Base-by-base conservation (phyloP, 2,888 invertebrate genomes). In the Cinara cedri region DNA sequence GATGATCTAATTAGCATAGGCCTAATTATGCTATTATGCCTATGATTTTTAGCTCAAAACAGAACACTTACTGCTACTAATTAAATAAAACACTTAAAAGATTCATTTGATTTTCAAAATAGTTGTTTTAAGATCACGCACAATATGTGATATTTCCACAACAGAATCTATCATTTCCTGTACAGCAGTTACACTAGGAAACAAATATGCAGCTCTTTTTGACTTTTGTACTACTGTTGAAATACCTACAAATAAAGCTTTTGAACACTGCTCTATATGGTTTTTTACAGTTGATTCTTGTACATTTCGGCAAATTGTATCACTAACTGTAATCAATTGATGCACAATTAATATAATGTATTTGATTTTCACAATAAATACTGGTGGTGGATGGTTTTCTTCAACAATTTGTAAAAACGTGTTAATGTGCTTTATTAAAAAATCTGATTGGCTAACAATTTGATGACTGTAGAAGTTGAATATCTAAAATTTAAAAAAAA, bases 91-190 rank as follows among this genome's bases (percentile, higher is more conserved):
- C 26, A 19, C 14, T 57, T 11, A 65, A 9, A 13, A 46, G 3
- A n/a, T 26, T 74, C 8, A 75, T 65, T 63, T 70, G 44, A 44
- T 19, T 81, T 70, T 78, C n/a, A 70, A 62, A 42, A 78, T 21
- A 21, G 81, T 76, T 66, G 81, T 68, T 81, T 82, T 82, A 44
- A 82, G 68, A 66, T 81, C 81, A 83, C 91, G 90, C 13, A 96
- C 95, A 75, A 94, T 88, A 83, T 92, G 92, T 0, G 95, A 95
- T 57, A 97, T 91, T 83, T 92, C 91, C 42, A 94, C 91, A 51
- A 97, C 93, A 8, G 94, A 91, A 85, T 95, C 95, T 9, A 97
- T 95, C 97, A 97, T 97, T 83, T 94, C 94, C 83, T 95, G 94
- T 21, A 96, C 95, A 0, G 95, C 95, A 54, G 90, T 89, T 13